phyloP scores from a whole-genome alignment of 1,140 invertebrate genomes.

The Nautilus pompilius region DNA sequence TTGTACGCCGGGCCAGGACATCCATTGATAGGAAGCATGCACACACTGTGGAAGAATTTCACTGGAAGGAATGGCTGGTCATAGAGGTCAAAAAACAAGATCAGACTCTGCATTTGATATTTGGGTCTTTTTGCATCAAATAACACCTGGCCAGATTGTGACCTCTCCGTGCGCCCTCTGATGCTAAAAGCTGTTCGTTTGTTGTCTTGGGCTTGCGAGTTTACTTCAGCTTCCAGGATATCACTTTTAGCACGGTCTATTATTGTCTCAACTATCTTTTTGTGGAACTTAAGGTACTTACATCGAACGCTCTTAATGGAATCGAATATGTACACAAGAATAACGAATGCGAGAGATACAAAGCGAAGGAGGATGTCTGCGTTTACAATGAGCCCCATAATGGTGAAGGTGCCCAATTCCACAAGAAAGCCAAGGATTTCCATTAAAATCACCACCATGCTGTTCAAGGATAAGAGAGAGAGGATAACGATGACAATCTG shows the following conservation, averaged over 20 bases:
- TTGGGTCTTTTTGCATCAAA: background rate
- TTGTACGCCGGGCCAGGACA: constrained; percentile 26
- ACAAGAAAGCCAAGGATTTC: constrained; percentile 35
- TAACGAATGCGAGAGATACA: constrained; percentile 28
- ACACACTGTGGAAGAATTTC: constrained; percentile 29
- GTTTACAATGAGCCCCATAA: constrained; percentile 46
- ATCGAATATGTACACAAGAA: constrained; percentile 32
- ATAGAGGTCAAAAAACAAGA: constrained; percentile 28
- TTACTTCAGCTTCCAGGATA: background rate
- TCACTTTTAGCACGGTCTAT: background rate
- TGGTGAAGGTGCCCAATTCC: constrained; percentile 34
- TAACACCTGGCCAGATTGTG: no score
- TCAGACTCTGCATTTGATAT: constrained; percentile 9
- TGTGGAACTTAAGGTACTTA: constrained; percentile 36
- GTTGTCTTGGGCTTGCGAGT: background rate
- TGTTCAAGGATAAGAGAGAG: constrained; percentile 33
- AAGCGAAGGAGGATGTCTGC: constrained; percentile 31
- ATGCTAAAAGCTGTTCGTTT: background rate
- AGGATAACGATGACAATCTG: constrained; percentile 24
- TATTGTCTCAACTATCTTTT: constrained; percentile 23
- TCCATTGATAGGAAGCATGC: constrained; percentile 21
- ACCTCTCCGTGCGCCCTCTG: background rate
- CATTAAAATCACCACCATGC: constrained; percentile 28
- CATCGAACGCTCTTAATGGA: constrained; percentile 29
- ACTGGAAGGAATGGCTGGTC: constrained; percentile 31